Base-by-base conservation (phyloP, 1,140 invertebrate species). In the Listronotus bonariensis region DNA sequence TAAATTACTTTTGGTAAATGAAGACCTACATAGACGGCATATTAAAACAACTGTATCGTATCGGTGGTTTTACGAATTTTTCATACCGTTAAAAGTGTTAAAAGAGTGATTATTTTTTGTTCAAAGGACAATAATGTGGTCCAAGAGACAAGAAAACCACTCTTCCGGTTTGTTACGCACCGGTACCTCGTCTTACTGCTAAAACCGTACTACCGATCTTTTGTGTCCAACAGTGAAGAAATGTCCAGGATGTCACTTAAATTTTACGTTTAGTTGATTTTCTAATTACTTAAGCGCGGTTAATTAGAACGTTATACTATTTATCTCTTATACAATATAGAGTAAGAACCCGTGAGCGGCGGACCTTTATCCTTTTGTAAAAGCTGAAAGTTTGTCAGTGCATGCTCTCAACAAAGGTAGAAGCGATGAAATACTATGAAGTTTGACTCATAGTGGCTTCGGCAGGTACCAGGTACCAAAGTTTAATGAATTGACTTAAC, bases 161-260 rank as follows among this genome's bases (percentile, higher is more conserved):
- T 66, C 64, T 66, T 66, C 64, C 64, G 51, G 46, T 59, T 66
- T 66, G 64, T 53, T 66, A 66, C 64, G 56, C 64, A 51, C 54
- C 40, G 64, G 41, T 66, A 54, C 56, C 6, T 46, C 20, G 38
- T 34, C 56, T 66, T 46, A 66, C 43, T 59, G 64, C 64, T 66
- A 66, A 60, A 66, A 66, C 64, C 64, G 64, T 66, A 66, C 56
- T 66, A 66, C 64, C 64, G 64, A 66, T 66, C 64, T 66, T 66
- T 66, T 66, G 64, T 66, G 64, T 66, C 64, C 64, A 41, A 65
- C 46, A 20, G 64, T 66, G 64, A 66, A 66, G 64, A 66, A 66
- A 66, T 66, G 64, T 66, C 64, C 64, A 66, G 64, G 64, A 66
- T 66, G 64, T 66, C 64, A 56, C 64, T 59, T 51, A 40, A 54